Conservation (phyloP, 1,140 invertebrate genomes). For the Brachionus koreanus region DNA sequence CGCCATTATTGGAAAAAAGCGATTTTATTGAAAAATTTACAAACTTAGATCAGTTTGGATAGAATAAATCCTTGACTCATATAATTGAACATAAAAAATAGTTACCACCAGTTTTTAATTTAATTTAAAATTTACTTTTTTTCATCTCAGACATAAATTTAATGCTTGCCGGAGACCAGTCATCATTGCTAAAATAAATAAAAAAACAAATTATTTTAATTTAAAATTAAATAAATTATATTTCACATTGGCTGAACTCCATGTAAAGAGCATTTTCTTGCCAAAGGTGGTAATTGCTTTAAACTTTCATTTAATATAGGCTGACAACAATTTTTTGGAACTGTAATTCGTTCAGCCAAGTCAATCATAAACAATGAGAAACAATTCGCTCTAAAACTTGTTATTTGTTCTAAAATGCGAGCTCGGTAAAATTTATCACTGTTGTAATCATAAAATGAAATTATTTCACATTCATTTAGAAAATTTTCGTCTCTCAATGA, state of each 20-base stretch:
- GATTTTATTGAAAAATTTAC: no score
- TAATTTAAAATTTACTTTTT: not conserved
- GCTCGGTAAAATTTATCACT: not conserved
- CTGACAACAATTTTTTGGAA: not conserved
- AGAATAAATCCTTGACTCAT: no score
- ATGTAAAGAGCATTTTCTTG: not conserved
- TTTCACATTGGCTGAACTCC: not conserved
- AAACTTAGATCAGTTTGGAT: no score
- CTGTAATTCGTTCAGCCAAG: not conserved
- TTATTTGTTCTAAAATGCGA: not conserved
- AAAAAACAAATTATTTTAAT: not conserved
- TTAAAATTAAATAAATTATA: not conserved
- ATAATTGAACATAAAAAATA: no score
- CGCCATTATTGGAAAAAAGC: no score
- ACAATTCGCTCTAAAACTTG: constrained; percentile 19
- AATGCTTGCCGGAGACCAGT: not conserved
- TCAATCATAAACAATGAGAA: constrained; percentile 22
- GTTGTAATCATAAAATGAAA: constrained; percentile 7
- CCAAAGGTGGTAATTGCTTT: not conserved
- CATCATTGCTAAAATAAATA: not conserved
- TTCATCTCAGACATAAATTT: not conserved
- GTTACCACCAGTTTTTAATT: no score
- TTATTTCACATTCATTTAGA: not conserved
- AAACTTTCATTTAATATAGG: not conserved
- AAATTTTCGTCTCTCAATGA: not conserved